phyloP scores from a whole-genome alignment of 2,797 vertebrate genomes.

The Mico argentatus region DNA sequence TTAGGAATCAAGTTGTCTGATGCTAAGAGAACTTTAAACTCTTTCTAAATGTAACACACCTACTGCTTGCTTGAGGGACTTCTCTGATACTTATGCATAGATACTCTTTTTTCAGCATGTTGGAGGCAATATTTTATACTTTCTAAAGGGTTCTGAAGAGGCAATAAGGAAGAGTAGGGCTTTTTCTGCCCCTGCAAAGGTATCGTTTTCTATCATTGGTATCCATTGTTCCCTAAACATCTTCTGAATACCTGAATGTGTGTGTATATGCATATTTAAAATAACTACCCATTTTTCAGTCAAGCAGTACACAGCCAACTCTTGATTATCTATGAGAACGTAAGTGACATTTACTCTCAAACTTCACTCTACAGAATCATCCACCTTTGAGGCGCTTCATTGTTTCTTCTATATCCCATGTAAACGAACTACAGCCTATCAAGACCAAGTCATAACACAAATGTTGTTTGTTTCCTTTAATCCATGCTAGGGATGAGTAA shows the following conservation, averaged over 20 bases:
- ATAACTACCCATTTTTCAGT: conserved; percentile 38
- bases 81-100: conserved; percentile 69
- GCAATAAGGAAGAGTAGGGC: conserved; percentile 40
- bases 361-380: background rate
- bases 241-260: conserved; percentile 6
- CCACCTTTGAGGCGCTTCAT: background rate
- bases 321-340: conserved; percentile 64
- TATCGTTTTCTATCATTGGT: conserved; percentile 40
- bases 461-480: background rate
- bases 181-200: conserved; percentile 35
- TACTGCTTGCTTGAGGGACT: conserved; percentile 42
- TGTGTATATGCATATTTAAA: conserved; percentile 44
- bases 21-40: conserved; percentile 50
- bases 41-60: background rate
- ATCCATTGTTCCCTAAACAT: conserved; percentile 34
- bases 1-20: conserved; percentile 55
- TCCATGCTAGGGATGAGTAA: background rate
- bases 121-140: conserved; percentile 59
- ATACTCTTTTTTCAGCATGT: conserved; percentile 50
- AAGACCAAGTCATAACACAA: background rate
- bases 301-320: conserved; percentile 62
- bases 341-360: conserved; percentile 11
- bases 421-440: background rate
- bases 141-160: conserved; percentile 60
- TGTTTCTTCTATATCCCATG: background rate